Evolutionary conservation across 2,888 invertebrate genomes (phyloP), one percentile per base, ranked within the genome.

Genomic region (Stegana nigrithorax): DNA sequence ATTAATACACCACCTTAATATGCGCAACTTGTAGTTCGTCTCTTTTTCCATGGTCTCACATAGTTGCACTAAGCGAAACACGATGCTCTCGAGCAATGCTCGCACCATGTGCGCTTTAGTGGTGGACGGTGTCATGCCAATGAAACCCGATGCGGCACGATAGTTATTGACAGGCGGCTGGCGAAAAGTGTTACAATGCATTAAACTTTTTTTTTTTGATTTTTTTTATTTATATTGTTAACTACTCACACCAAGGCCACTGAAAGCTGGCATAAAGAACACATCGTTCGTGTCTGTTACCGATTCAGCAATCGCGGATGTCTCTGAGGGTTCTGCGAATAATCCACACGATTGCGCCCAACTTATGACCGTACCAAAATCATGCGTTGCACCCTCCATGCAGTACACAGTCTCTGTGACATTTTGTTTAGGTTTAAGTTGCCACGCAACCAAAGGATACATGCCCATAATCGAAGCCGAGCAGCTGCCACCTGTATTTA

Each of bases 361-460:
- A 65, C 92, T 90, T 5, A 98, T 90, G 6, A 95, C 89, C 1
- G 92, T 91, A 0, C 97, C 97, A 0, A 95, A 94, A 81, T 98
- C 97, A 70, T 93, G 92, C 7, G 94, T 92, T 0, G 92, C 89
- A 0, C 95, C 96, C 84, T 98, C 98, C 0, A 93, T 92, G 36
- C 94, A 87, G 83, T 91, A 96, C 0, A 90, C 87, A n/a, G 89
- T 73, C 32, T 90, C 86, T 0, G 58, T 50, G 1, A 53, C 88
- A 8, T 59, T 60, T n/a, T 62, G 29, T 7, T 69, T 62, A 0
- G 55, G 61, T 8, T 67, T 45, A 6, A 83, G 73, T 66, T 82
- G 81, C 97, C 98, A 98, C 0, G 92, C 97, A 32, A 98, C 92
- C 23, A 98, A 86, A 0, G 98, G 98, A 86, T 97, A 97, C 36